phyloP scores from a whole-genome alignment of 2,888 invertebrate species.

The Empis stercorea region DNA sequence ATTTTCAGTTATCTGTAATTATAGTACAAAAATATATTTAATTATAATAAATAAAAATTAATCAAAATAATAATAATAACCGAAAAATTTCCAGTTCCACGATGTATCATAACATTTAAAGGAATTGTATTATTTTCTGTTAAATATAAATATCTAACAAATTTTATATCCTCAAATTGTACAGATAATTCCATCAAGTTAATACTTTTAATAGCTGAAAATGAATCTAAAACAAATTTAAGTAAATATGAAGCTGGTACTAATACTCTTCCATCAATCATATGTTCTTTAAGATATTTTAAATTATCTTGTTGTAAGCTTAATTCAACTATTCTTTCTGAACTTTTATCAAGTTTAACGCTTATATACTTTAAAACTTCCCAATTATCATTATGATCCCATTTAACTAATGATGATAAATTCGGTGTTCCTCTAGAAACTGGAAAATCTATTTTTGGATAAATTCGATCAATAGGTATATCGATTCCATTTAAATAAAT shows the following conservation, averaged over 20 bases:
- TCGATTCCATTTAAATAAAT: slow-evolving; percentile 63
- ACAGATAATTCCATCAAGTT: slow-evolving; percentile 49
- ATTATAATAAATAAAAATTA: background rate
- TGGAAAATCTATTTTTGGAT: slow-evolving; percentile 60
- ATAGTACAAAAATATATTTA: background rate
- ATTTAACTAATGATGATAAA: slow-evolving; percentile 63
- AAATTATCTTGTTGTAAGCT: slow-evolving; percentile 46
- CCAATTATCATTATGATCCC: slow-evolving; percentile 72
- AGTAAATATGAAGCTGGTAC: slow-evolving; percentile 73
- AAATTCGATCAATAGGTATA: slow-evolving; percentile 58
- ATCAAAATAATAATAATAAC: slow-evolving; percentile 18
- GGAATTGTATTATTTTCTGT: slow-evolving; percentile 45
- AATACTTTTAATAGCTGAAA: background rate
- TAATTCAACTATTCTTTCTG: slow-evolving; percentile 47
- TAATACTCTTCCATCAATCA: slow-evolving; percentile 60
- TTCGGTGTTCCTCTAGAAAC: slow-evolving; percentile 75
- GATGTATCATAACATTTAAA: slow-evolving; percentile 40
- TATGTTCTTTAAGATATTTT: slow-evolving; percentile 60
- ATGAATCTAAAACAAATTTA: slow-evolving; percentile 37
- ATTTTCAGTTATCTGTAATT: slow-evolving; percentile 44
- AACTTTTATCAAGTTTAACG: slow-evolving; percentile 48
- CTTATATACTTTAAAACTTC: slow-evolving; percentile 50
- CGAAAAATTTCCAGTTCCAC: slow-evolving; percentile 42
- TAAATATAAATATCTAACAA: slow-evolving; percentile 65
- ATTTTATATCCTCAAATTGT: slow-evolving; percentile 67